These are phyloP conservation scores for Plebejus argus DNA, from an alignment of 2,888 invertebrate species.

Conservation along the genomic window DNA sequence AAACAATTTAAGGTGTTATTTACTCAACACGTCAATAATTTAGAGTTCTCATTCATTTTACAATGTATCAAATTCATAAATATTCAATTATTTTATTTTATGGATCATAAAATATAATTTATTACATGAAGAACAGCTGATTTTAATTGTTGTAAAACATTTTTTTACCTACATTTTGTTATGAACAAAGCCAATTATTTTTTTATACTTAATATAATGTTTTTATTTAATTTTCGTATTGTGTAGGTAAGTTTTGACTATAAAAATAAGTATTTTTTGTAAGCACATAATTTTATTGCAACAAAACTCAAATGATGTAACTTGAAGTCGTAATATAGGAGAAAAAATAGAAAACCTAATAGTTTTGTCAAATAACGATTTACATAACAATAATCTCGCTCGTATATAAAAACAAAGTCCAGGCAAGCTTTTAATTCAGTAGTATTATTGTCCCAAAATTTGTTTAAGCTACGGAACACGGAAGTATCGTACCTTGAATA, in stretches of 20 bases:
- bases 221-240: neutral
- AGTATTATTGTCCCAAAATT: neutral
- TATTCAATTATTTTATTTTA: constrained; percentile 10
- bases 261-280: neutral
- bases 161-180: neutral
- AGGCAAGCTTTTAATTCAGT: neutral
- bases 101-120: constrained; percentile 10
- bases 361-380: too few relatives aligned
- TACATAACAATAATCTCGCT: too few relatives aligned
- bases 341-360: too few relatives aligned
- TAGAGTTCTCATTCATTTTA: constrained; percentile 12
- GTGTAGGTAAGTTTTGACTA: neutral
- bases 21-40: neutral
- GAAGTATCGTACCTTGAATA: neutral
- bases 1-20: constrained; percentile 2
- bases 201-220: neutral
- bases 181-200: neutral
- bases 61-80: constrained; percentile 14
- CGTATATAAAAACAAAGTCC: neutral
- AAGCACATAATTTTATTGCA: neutral
- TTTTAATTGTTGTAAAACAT: neutral
- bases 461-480: neutral
- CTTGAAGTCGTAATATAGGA: too few relatives aligned
- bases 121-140: neutral
- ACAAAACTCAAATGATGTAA: too few relatives aligned